phyloP scores from a whole-genome alignment of 2,888 invertebrate genomes.

The Lutraria lutraria region DNA sequence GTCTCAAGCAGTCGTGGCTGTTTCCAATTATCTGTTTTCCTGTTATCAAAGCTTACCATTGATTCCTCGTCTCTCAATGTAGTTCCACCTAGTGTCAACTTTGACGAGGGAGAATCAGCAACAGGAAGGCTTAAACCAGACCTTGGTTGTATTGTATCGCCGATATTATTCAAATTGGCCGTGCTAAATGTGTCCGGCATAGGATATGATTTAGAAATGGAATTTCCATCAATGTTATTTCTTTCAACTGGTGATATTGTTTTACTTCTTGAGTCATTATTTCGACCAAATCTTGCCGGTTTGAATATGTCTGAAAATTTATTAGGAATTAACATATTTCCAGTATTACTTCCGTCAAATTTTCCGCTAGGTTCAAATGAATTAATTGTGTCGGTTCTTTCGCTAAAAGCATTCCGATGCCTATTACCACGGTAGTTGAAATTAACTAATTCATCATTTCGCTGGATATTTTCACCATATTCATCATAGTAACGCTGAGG shows the following conservation, averaged over 20 bases:
- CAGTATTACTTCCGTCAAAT: neutral
- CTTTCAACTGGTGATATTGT: neutral
- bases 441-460: neutral
- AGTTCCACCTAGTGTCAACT: neutral
- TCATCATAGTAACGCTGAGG: neutral
- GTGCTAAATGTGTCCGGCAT: neutral
- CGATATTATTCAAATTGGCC: neutral
- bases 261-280: too few species aligned
- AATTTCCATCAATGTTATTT: neutral
- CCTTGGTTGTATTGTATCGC: neutral
- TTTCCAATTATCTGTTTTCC: neutral
- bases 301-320: neutral
- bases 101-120: neutral
- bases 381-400: neutral
- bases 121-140: neutral
- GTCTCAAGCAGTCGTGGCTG: slow-evolving; percentile 21
- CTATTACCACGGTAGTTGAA: neutral
- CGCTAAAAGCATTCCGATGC: neutral
- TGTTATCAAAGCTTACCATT: neutral
- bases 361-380: neutral
- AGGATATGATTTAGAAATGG: neutral
- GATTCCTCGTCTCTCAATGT: neutral
- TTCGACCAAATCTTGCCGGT: too few species aligned
- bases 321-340: too few species aligned
- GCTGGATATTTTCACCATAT: too few species aligned